Base-by-base conservation (phyloP, 1,140 invertebrate genomes). In the Dendroctonus valens region DNA sequence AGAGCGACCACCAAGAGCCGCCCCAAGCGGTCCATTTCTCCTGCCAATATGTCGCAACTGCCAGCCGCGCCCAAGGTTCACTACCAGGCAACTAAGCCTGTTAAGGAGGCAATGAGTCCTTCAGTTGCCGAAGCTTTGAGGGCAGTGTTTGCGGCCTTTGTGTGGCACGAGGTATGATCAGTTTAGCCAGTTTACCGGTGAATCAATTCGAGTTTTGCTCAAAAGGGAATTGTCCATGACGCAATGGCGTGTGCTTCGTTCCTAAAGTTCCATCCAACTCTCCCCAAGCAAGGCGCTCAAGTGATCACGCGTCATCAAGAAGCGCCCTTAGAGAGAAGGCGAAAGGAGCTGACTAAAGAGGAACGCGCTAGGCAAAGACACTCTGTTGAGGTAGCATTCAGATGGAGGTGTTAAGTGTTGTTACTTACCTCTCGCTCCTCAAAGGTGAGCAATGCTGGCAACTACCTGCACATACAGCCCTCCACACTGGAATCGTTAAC, bases 191-290 rank as follows among this genome's bases (percentile, higher is more conserved):
- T 52, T 26, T 52, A 15, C 26, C 11, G 9, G 8, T 3, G 1
- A 26, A 12, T 52, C 11, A 14, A 59, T 26, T 66, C n/a, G 41
- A 82, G 37, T 65, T 57, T 57, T 57, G 11, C 15, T 41, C 55
- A 42, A n/a, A 9, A 68, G 66, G 83, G 93, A 2, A 91, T 98
- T 48, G 93, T 97, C 0, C 94, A 97, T 77, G 96, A 99, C 78
- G 95, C 95, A 5, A 98, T 98, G 90, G 94, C 96, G 0, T 96
- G 94, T 76, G 94, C 96, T 0, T 94, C 95, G 5, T 98, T 95
- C 76, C 81, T 99, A 0, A 97, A 97, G 80, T 98, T 98, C 77
- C 94, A 97, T 79, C 94, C 94, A 6, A 87, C 87, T 14, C 79
- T 96, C 60, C 89, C 91, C 5, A 93, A 93, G 74, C 85, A 91